Base-by-base conservation (phyloP, 2,888 invertebrate species). In the Latheticus oryzae region DNA sequence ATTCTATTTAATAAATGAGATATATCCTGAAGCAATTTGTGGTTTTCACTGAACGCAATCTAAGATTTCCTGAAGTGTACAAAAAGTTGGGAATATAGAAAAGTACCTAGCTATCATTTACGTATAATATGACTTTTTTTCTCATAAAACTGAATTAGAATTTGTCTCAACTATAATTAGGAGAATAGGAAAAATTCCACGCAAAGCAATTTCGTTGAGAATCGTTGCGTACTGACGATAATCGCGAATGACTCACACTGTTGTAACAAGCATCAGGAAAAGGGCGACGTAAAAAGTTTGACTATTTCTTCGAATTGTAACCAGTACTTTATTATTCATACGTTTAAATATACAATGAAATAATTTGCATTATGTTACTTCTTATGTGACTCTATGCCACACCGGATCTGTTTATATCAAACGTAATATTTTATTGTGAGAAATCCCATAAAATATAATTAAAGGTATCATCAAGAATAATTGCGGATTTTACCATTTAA, bases 371-470 rank as follows among this genome's bases (percentile, higher is more conserved):
- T 38, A 24, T 28, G 28, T 28, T 50, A 28, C 47, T 48, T 23
- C 28, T 33, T 33, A 11, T 48, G 35, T 48, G 26, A 17, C 38
- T 47, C 13, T 30, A 45, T 45, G 32, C 47, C 33, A 51, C 50
- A 51, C 51, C 51, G 51, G 51, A 51, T 38, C 38, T 51, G 35
- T 32, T 50, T 50, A 50, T 26, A 37, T 26, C 37, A 37, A 50
- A 48, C 15, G 33, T 37, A 35, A 37, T 23, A 47, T 47, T 51
- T 51, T 51, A 51, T 38, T 51, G 30, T 51, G 51, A 51, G 51
- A 51, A 51, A 51, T 51, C 51, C 51, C 51, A 51, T 51, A 40
- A 51, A 51, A 40, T 17, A 38, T 51, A 51, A 51, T 51, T 51
- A 51, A 51, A 51, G 51, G 51, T 51, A 51, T 51, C 51, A 51